Evolutionary conservation across 1,140 invertebrate species (phyloP).

Genomic region (Hormaphis cornu): DNA sequence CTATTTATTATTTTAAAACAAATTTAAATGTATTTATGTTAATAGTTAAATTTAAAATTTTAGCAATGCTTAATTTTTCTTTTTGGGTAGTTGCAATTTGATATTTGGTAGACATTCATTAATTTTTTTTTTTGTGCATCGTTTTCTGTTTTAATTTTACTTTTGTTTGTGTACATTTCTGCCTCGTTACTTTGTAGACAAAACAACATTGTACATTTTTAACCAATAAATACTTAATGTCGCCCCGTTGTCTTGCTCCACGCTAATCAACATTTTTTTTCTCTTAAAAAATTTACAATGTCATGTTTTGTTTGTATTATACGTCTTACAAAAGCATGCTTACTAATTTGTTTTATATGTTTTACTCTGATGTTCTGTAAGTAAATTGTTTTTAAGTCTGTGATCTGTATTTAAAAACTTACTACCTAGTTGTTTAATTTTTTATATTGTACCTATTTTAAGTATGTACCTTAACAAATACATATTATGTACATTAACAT

Average conservation of each 20-base stretch:
- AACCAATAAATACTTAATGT: not conserved
- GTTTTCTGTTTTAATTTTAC: not conserved
- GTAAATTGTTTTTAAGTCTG: constrained; percentile 1
- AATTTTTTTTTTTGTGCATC: not conserved
- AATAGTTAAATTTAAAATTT: not conserved
- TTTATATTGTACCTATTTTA: not conserved
- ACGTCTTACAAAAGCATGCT: not conserved
- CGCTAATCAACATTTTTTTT: not conserved
- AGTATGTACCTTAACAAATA: constrained; percentile 10
- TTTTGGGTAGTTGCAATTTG: constrained; percentile 18
- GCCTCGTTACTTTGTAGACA: not conserved
- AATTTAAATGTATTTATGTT: too few relatives aligned
- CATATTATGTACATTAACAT: not conserved
- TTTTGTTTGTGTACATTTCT: not conserved
- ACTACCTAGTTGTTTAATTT: not conserved
- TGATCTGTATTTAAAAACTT: constrained; percentile 18
- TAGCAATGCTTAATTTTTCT: not conserved
- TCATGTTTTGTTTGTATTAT: constrained; percentile 4
- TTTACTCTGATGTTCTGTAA: not conserved
- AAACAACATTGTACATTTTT: not conserved
- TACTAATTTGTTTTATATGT: not conserved
- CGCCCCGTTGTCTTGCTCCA: not conserved
- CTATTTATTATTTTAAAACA: too few relatives aligned
- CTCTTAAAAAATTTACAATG: constrained; percentile 8
- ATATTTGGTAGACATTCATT: constrained; percentile 9